A percentile compares a stretch with the other conserved stretches of the same genome.
phyloP scores from a whole-genome alignment of 2,797 vertebrate genomes.

The Pelochelys cantorii region DNA sequence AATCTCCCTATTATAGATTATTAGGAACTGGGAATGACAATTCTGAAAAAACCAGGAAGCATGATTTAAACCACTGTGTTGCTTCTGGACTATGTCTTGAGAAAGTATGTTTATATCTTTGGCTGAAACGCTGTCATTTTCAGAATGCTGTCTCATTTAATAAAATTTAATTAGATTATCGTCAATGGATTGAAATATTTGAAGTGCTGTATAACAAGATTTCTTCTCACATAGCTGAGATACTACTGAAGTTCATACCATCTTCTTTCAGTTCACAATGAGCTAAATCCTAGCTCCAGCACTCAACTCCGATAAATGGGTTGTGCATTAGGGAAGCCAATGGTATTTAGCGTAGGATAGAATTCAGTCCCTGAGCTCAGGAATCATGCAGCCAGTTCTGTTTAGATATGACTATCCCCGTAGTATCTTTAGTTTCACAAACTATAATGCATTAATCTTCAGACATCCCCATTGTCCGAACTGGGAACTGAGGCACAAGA shows the following conservation, averaged over 20 bases:
- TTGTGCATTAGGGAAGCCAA: neutral
- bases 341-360: neutral
- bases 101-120: neutral
- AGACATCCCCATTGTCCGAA: neutral
- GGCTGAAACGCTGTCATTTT: neutral
- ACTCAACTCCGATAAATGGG: neutral
- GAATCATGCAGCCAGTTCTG: neutral
- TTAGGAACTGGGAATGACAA: neutral
- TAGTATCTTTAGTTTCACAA: neutral
- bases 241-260: neutral
- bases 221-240: slow-evolving; percentile 11
- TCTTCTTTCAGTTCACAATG: neutral
- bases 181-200: slow-evolving; percentile 3
- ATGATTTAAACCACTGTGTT: neutral
- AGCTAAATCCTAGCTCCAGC: neutral
- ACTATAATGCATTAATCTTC: neutral
- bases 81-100: slow-evolving; percentile 5
- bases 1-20: neutral
- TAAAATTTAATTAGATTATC: slow-evolving; percentile 20
- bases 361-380: neutral
- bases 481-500: neutral
- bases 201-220: slow-evolving; percentile 24
- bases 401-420: neutral
- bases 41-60: neutral
- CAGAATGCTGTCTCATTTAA: neutral